A percentile compares a stretch with the other conserved stretches of the same genome.
These are phyloP conservation scores for Drosophila suzukii DNA, from an alignment of 1,140 invertebrate species.

Conservation along the genomic window DNA sequence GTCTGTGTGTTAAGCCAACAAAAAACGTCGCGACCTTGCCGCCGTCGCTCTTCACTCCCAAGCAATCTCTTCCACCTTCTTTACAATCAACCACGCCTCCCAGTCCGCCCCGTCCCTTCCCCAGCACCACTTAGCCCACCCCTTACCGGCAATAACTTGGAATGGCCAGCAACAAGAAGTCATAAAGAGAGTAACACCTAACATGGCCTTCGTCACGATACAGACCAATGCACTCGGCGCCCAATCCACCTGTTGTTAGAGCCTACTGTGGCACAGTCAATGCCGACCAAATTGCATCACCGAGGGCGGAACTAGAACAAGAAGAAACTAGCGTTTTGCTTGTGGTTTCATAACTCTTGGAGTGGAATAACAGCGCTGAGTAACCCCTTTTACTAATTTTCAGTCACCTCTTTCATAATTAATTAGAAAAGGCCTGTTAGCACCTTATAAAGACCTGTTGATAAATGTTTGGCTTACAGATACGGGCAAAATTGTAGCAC, in stretches of 20 bases:
- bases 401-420: slow-evolving; percentile 9
- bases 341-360: background rate
- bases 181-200: slow-evolving; percentile 12
- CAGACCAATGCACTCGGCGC: slow-evolving; percentile 18
- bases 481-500: background rate
- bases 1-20: slow-evolving; percentile 30
- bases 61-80: slow-evolving; percentile 18
- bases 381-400: slow-evolving; percentile 5
- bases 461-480: slow-evolving; percentile 15
- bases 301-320: slow-evolving; percentile 2
- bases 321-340: background rate
- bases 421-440: slow-evolving; percentile 11
- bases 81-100: background rate
- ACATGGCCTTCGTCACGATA: slow-evolving; percentile 15
- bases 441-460: slow-evolving; percentile 9
- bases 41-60: slow-evolving; percentile 29
- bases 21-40: slow-evolving; percentile 67
- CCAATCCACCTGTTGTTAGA: slow-evolving; percentile 22
- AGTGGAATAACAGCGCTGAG: slow-evolving; percentile 1
- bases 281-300: slow-evolving; percentile 15
- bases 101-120: too few species aligned
- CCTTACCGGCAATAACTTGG: slow-evolving; percentile 19
- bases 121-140: slow-evolving; percentile 4
- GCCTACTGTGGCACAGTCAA: slow-evolving; percentile 1
- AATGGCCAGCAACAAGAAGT: slow-evolving; percentile 19